These are phyloP conservation scores for Drosophila tripunctata DNA, from an alignment of 2,888 invertebrate genomes.

Conservation along the genomic window DNA sequence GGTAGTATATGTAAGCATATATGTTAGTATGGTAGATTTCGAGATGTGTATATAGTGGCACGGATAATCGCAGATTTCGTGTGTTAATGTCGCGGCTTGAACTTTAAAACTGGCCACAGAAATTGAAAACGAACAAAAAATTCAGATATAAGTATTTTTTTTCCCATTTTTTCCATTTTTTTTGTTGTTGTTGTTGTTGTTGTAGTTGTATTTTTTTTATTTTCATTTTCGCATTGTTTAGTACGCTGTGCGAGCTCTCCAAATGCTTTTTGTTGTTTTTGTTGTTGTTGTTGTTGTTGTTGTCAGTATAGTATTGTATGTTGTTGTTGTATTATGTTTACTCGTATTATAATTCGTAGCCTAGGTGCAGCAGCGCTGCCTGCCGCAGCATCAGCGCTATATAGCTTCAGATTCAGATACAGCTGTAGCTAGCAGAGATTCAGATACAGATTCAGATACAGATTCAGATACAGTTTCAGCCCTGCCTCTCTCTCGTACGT, in stretches of 20 bases:
- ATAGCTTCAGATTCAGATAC: constrained; percentile 9
- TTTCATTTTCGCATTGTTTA: constrained; percentile 66
- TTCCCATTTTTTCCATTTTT: constrained; percentile 63
- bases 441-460: constrained; percentile 8
- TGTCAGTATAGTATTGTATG: constrained; percentile 6
- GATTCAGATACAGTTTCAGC: constrained; percentile 3
- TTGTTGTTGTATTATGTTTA: constrained; percentile 72
- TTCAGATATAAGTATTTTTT: constrained; percentile 50
- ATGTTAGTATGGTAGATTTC: constrained; percentile 17
- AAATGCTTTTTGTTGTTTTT: constrained; percentile 14
- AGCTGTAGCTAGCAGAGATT: background rate
- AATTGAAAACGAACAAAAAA: constrained; percentile 62
- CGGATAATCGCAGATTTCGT: constrained; percentile 73
- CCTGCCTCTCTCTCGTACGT: constrained; percentile 7
- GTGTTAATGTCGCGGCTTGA: constrained; percentile 79
- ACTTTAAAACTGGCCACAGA: constrained; percentile 73
- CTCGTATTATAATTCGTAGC: constrained; percentile 63
- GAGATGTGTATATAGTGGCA: constrained; percentile 29
- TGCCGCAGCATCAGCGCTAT: constrained; percentile 16
- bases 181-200: constrained; percentile 14
- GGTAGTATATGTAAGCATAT: background rate
- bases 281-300: constrained; percentile 17
- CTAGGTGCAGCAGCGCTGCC: constrained; percentile 67
- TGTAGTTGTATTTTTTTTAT: background rate
- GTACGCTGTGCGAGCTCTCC: constrained; percentile 56